Conservation (phyloP, 1,140 invertebrate genomes). For the Nautilus pompilius region DNA sequence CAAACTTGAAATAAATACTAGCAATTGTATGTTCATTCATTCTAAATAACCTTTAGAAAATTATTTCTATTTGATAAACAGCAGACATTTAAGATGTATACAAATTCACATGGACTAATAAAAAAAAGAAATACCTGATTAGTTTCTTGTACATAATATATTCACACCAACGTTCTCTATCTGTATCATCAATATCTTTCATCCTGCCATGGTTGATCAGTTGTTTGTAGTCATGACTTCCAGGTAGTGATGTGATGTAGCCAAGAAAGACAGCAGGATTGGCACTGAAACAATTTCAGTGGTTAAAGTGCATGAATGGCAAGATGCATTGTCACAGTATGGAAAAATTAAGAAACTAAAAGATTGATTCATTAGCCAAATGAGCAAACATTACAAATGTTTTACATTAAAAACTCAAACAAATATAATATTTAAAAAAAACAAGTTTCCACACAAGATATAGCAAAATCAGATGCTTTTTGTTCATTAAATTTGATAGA, state of each 20-base stretch:
- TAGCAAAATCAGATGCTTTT: too few relatives aligned
- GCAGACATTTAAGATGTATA: not conserved
- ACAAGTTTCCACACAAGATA: too few relatives aligned
- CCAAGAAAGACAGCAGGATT: slow-evolving; percentile 52
- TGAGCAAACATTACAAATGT: too few relatives aligned
- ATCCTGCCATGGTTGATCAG: slow-evolving; percentile 36
- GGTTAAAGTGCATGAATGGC: too few relatives aligned
- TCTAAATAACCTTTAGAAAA: not conserved
- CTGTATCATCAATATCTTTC: slow-evolving; percentile 50
- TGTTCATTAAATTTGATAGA: too few relatives aligned
- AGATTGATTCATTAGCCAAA: too few relatives aligned
- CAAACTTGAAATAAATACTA: not conserved
- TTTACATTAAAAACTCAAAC: too few relatives aligned
- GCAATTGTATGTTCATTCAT: not conserved
- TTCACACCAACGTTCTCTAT: slow-evolving; percentile 50
- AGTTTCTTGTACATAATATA: slow-evolving; percentile 53
- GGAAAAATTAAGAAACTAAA: too few relatives aligned
- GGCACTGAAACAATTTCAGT: slow-evolving; percentile 37
- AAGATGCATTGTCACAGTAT: too few relatives aligned
- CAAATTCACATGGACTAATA: not conserved
- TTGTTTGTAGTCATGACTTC: slow-evolving; percentile 42
- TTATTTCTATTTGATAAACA: not conserved
- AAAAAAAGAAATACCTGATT: slow-evolving; percentile 26
- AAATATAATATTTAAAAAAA: too few relatives aligned
- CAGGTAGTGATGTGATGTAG: slow-evolving; percentile 50